These are phyloP conservation scores for Scartelaos histophorus DNA, from an alignment of 2,113 vertebrate genomes.

Conservation along the genomic window DNA sequence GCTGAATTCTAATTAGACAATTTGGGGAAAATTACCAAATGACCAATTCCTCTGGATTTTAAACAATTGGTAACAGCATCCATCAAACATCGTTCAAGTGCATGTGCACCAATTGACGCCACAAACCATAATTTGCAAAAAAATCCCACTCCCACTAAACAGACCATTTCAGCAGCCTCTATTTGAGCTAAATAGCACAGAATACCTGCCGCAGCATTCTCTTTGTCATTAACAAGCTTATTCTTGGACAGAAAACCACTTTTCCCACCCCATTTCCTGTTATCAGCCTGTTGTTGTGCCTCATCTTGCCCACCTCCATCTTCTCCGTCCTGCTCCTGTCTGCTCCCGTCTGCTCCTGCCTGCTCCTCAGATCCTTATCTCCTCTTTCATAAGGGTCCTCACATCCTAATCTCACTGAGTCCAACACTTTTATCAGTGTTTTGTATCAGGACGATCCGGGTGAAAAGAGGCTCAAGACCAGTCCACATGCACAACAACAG, in stretches of 20 bases:
- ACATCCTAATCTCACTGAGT: constrained; percentile 8
- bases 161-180: too few relatives aligned
- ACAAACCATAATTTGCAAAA: neutral
- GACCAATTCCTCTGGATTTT: too few relatives aligned
- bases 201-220: neutral
- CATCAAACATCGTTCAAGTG: too few relatives aligned
- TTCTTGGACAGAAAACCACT: constrained; percentile 14
- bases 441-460: constrained; percentile 18
- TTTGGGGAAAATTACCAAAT: too few relatives aligned
- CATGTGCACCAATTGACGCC: neutral
- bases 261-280: constrained; percentile 11
- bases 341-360: neutral
- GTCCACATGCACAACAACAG: constrained; percentile 11
- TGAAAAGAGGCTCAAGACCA: constrained; percentile 15
- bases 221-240: neutral
- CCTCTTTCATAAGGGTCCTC: constrained; percentile 11
- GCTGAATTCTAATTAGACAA: too few relatives aligned
- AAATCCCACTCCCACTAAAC: neutral
- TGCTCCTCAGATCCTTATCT: constrained; percentile 46
- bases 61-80: too few relatives aligned
- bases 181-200: neutral
- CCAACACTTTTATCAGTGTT: constrained; percentile 38
- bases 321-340: neutral
- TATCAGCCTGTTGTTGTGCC: constrained; percentile 29
- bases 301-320: constrained; percentile 13